Percentiles rank a stretch among this genome's conserved stretches.
Evolutionary conservation across 1,140 invertebrate species (phyloP).

Genomic region (Maniola jurtina): DNA sequence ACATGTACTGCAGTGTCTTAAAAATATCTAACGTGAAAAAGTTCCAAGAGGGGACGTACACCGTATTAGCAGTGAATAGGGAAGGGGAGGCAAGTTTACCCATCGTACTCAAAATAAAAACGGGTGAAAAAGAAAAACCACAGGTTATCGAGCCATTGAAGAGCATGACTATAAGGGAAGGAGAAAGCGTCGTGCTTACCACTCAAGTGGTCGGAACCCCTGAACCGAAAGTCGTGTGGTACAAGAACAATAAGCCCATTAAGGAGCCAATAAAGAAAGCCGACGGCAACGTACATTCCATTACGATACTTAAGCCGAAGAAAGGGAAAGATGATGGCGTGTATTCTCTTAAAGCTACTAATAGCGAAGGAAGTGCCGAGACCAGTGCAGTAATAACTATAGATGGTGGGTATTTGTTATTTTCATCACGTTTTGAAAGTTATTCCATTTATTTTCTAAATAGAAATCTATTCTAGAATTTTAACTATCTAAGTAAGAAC

Average conservation of each 20-base stretch:
- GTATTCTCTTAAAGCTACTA: conserved; percentile 89
- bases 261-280: conserved; percentile 79
- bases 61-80: conserved; percentile 91
- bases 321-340: conserved; percentile 84
- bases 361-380: conserved; percentile 86
- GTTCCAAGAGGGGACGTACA: conserved; percentile 92
- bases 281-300: conserved; percentile 84
- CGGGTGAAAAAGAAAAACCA: conserved; percentile 87
- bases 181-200: conserved; percentile 86
- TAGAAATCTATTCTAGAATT: too few species aligned
- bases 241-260: conserved; percentile 86
- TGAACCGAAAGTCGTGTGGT: conserved; percentile 88
- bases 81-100: conserved; percentile 93
- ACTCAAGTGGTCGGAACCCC: conserved; percentile 91
- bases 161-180: conserved; percentile 86
- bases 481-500: too few species aligned
- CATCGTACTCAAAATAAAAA: conserved; percentile 90
- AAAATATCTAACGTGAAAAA: conserved; percentile 89
- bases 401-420: conserved; percentile 81
- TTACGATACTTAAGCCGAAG: conserved; percentile 84
- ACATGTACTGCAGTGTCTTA: conserved; percentile 91
- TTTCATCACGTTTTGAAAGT: background rate
- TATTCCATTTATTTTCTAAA: background rate
- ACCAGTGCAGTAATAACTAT: conserved; percentile 88
- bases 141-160: conserved; percentile 89